Base-by-base conservation (phyloP, 2,888 invertebrate genomes). In the Phyllotreta striolata region DNA sequence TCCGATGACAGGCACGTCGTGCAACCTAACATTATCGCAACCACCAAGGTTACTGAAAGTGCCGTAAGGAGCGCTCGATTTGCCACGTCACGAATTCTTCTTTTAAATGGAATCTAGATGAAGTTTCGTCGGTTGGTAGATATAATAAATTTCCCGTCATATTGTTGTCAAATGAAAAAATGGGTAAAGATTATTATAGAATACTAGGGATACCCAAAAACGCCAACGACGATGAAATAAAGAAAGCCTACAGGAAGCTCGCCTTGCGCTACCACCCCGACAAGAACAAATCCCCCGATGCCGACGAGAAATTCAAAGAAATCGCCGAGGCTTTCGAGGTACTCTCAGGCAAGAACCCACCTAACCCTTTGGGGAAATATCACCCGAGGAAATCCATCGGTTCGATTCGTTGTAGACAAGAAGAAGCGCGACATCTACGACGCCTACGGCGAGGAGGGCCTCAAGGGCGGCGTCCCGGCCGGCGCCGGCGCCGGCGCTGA, bases 311-410 rank as follows among this genome's bases (percentile, higher is more conserved):
- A 72, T 97, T 97, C 81, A 97, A 94, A 80, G 92, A 96, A 80
- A 91, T 98, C 3, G 97, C 98, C 0, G 98, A 98, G 82, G 98
- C 98, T 0, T 98, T 98, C 78, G 98, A 96, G 80, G 93, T 96
- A 6, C 83, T 98, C 2, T 96, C 96, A 10, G 98, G 98, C 78
- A 90, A 94, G 76, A 96, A 96, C 7, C 10, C 3, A n/a, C 3
- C 2, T 46, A 46, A 46, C 10, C 3, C 41, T 41, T 41, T 6
- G 9, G 2, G 39, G 39, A 7, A 39, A 39, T 4, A 41, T 41
- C 10, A 41, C 41, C 10, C 1, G 9, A 1, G 6, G 6, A 9
- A 41, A n/a, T n/a, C 41, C 2, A 24, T 14, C n/a, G 34, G 12
- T 47, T 47, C n/a, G n/a, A n/a, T n/a, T 10, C 41, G 41, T 41